Conservation (phyloP, 2,888 invertebrate species). For the Eretmocerus hayati region DNA sequence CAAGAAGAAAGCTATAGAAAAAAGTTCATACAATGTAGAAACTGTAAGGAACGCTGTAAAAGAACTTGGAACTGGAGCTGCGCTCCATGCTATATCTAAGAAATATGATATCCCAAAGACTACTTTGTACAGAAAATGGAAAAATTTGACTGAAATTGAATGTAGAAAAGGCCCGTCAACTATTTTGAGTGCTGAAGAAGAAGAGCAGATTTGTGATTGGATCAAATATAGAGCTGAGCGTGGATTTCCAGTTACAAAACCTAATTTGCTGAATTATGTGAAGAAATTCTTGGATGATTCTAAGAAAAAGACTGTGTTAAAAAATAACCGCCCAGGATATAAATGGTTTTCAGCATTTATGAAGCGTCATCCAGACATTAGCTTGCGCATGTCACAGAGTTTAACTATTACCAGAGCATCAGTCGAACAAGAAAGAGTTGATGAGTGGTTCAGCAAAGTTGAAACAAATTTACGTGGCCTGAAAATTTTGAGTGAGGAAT, state of each 20-base stretch:
- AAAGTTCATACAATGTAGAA: not conserved
- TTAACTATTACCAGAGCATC: not conserved
- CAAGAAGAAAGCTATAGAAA: not conserved
- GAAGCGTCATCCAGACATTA: not conserved
- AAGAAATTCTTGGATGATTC: not conserved
- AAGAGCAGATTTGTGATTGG: too few species aligned
- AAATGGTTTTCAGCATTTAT: conserved; percentile 1
- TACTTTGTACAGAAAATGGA: not conserved
- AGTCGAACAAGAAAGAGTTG: too few species aligned
- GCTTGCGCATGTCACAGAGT: not conserved
- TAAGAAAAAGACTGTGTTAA: not conserved
- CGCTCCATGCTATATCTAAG: not conserved
- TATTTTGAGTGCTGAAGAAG: too few species aligned
- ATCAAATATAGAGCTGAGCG: too few species aligned
- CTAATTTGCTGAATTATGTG: not conserved
- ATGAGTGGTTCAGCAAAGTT: too few species aligned
- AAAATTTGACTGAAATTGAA: not conserved
- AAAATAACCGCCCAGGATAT: not conserved
- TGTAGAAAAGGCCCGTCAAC: too few species aligned
- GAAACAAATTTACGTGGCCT: not conserved
- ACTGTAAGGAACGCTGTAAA: too few species aligned
- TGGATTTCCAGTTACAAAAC: too few species aligned
- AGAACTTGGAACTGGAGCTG: not conserved
- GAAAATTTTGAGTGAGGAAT: not conserved
- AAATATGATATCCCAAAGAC: not conserved